Conservation (phyloP, 1,140 invertebrate species). For the Euura saliciscinereae region DNA sequence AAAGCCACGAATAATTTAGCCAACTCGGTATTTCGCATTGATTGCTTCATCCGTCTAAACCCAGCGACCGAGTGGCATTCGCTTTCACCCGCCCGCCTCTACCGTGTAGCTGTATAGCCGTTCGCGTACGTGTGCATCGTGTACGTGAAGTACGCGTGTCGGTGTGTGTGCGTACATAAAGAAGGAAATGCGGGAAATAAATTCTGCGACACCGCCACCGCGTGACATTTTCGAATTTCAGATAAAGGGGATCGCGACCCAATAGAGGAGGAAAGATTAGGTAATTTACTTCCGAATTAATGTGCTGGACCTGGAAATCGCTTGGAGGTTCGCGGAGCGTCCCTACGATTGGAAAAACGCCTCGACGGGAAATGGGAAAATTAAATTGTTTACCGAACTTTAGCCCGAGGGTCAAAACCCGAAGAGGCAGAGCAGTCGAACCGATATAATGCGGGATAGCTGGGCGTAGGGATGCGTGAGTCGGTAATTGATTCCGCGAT, state of each 20-base stretch:
- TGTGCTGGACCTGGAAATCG: not conserved
- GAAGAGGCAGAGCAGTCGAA: constrained; percentile 25
- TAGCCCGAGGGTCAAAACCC: constrained; percentile 23
- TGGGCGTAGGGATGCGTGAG: constrained; percentile 6
- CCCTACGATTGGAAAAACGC: constrained; percentile 24
- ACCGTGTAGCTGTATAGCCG: constrained; percentile 5
- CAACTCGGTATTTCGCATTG: constrained; percentile 17
- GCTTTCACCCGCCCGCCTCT: not conserved
- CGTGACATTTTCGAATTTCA: constrained; percentile 9
- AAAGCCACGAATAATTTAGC: constrained; percentile 16
- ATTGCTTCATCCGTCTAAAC: constrained; percentile 16
- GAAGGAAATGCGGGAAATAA: constrained; percentile 10
- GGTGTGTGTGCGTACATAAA: not conserved
- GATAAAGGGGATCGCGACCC: constrained; percentile 11
- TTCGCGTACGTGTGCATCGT: not conserved
- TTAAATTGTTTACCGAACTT: constrained; percentile 42
- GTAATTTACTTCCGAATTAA: constrained; percentile 25
- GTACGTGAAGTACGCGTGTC: no score
- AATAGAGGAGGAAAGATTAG: constrained; percentile 19
- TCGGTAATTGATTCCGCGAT: constrained; percentile 9
- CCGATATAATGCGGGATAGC: not conserved
- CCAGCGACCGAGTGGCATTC: constrained; percentile 13
- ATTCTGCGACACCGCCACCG: not conserved
- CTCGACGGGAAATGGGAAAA: constrained; percentile 34
- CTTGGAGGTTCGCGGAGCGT: not conserved